A percentile compares a stretch with the other conserved stretches of the same genome.
phyloP scores from a whole-genome alignment of 2,113 vertebrate species.

The Oxyruncus cristatus region DNA sequence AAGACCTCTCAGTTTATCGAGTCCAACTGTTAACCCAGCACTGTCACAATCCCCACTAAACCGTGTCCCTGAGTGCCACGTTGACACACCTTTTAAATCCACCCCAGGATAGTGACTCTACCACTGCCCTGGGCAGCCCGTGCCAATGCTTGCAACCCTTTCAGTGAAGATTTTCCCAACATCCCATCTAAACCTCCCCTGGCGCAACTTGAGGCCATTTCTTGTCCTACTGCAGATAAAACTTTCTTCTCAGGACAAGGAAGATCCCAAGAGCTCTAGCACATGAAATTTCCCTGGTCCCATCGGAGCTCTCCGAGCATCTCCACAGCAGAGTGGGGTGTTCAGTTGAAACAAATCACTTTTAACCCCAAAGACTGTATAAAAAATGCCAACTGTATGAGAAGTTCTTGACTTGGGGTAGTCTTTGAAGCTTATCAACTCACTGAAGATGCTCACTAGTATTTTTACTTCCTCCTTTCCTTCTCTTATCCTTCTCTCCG shows the following conservation, averaged over 20 bases:
- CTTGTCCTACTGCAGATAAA: not conserved
- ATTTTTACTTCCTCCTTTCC: not conserved
- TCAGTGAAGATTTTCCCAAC: not conserved
- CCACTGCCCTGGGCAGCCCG: not conserved
- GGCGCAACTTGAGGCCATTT: not conserved
- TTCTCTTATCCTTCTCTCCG: not conserved
- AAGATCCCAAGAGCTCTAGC: not conserved
- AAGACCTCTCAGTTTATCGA: not conserved
- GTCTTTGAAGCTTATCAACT: not conserved
- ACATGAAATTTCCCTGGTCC: not conserved
- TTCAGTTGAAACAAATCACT: not conserved
- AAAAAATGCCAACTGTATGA: not conserved
- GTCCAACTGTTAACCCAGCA: not conserved
- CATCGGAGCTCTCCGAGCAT: not conserved
- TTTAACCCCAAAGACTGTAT: not conserved
- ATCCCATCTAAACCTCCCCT: not conserved
- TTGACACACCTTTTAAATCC: accelerated
- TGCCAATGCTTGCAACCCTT: not conserved
- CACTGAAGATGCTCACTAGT: not conserved
- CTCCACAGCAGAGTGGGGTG: not conserved
- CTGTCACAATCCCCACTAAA: not conserved
- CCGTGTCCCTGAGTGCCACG: not conserved
- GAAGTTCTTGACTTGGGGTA: not conserved
- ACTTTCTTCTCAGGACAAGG: not conserved
- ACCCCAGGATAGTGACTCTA: not conserved